Percentiles rank a stretch among this genome's conserved stretches.
phyloP scores from a whole-genome alignment of 1,140 invertebrate genomes.

The Drosophila pruinosa region DNA sequence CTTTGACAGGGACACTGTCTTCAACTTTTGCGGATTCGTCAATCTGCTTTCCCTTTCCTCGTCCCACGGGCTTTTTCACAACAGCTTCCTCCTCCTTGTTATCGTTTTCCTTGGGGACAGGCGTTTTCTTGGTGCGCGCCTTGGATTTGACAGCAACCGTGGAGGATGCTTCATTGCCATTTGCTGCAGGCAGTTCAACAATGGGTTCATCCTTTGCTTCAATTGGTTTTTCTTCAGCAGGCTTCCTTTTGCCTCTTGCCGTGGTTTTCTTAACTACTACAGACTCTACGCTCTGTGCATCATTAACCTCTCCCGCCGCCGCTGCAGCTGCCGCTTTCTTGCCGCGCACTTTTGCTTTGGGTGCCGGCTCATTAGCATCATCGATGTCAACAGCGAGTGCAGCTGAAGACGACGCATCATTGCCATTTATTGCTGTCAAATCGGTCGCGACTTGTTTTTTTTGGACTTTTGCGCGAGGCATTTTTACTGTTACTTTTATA shows the following conservation, averaged over 20 bases:
- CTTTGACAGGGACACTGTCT: slow-evolving; percentile 26
- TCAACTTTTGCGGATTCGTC: slow-evolving; percentile 1
- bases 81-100: neutral
- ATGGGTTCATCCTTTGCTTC: neutral
- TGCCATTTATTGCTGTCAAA: slow-evolving; percentile 36
- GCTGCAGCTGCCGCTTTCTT: slow-evolving; percentile 23
- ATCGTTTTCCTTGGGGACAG: neutral
- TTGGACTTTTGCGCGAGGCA: slow-evolving; percentile 53
- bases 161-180: slow-evolving; percentile 5
- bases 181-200: neutral
- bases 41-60: neutral
- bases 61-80: neutral
- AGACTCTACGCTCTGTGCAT: neutral
- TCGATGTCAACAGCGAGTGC: neutral
- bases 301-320: slow-evolving; percentile 7
- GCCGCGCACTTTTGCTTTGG: slow-evolving; percentile 45
- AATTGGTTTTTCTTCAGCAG: neutral
- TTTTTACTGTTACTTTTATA: slow-evolving; percentile 10
- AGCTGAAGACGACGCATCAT: slow-evolving; percentile 13
- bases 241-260: neutral
- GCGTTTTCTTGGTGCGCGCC: slow-evolving; percentile 45
- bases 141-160: neutral
- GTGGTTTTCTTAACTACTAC: neutral
- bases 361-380: slow-evolving; percentile 9
- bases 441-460: slow-evolving; percentile 42